Evolutionary conservation across 1,140 invertebrate genomes (phyloP), one percentile per base, ranked within the genome.

Genomic region (Pristionchus pacificus): DNA sequence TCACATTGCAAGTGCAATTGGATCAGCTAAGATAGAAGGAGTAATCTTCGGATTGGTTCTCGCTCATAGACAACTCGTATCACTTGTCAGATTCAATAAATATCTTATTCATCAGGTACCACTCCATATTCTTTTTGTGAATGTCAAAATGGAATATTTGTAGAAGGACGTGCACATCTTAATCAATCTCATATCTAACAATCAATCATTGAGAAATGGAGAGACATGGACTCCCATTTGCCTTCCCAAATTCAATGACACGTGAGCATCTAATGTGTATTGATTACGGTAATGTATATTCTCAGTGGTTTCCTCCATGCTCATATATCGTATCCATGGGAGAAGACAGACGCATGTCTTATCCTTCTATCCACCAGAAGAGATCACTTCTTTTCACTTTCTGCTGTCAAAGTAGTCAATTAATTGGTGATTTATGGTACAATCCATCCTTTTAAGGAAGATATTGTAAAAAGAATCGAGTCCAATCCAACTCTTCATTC

Each of bases 291-390:
- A n/a, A n/a, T n/a, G n/a, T n/a, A n/a, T 58, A 58, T 33, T 32
- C 31, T 33, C 66, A 68, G 55, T 15, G 71, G 71, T 1, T 73
- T 73, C 60, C 68, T 73, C 71, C 68, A 73, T 49, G 71, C 71
- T 10, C 68, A 73, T 61, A 73, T 73, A 15, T 62, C 67, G 15
- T 69, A 73, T 63, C 71, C 71, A 3, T 73, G 71, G 71, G 69
- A 60, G 27, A 58, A 64, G 3, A 55, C 25, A 14, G 49, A 70
- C 1, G 71, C 57, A 1, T 73, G 71, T 65, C 19, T 73, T 19
- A 33, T 73, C 3, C 29, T 73, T 13, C 31, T 73, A 2, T 68
- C 71, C 10, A 66, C 68, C n/a, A 73, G 68, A 58, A 24, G 67
- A 65, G 71, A 73, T 31, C 71, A 73, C 59, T 73, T 73, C 32